Percentiles rank a stretch among this genome's conserved stretches.
These are phyloP conservation scores for Neomonachus schauinslandi DNA, from an alignment of 2,113 vertebrate genomes.

Conservation along the genomic window DNA sequence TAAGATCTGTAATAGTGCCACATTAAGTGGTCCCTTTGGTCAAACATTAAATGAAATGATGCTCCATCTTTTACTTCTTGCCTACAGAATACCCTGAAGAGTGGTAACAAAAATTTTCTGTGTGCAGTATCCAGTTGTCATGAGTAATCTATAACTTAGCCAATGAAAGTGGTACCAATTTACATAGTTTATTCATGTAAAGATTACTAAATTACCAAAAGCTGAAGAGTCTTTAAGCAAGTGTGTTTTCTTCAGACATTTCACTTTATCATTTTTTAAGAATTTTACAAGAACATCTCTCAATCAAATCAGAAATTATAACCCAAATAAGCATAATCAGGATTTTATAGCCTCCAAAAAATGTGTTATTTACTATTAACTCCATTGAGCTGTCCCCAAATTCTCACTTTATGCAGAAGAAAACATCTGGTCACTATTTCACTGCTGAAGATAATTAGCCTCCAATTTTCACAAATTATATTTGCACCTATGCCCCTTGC, in stretches of 20 bases:
- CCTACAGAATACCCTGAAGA: neutral
- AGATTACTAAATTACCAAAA: neutral
- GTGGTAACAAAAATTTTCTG: neutral
- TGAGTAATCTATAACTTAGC: neutral
- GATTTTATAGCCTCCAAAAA: neutral
- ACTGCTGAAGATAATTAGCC: constrained; percentile 49
- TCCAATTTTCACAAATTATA: constrained; percentile 29
- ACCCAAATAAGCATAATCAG: neutral
- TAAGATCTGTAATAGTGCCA: neutral
- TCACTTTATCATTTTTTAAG: neutral
- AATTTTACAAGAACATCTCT: neutral
- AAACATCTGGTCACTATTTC: neutral
- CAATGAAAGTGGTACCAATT: neutral
- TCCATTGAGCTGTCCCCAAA: neutral
- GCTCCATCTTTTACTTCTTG: neutral
- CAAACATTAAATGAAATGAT: neutral
- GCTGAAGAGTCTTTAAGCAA: neutral
- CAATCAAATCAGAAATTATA: constrained; percentile 18
- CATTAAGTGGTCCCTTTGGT: neutral
- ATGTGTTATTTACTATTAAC: neutral
- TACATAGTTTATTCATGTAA: neutral
- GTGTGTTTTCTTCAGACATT: constrained; percentile 11
- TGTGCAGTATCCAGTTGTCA: neutral
- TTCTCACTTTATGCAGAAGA: constrained; percentile 19
- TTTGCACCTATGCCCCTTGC: neutral